Base-by-base conservation (phyloP, 2,888 invertebrate genomes). In the Trachelus troglodyta region DNA sequence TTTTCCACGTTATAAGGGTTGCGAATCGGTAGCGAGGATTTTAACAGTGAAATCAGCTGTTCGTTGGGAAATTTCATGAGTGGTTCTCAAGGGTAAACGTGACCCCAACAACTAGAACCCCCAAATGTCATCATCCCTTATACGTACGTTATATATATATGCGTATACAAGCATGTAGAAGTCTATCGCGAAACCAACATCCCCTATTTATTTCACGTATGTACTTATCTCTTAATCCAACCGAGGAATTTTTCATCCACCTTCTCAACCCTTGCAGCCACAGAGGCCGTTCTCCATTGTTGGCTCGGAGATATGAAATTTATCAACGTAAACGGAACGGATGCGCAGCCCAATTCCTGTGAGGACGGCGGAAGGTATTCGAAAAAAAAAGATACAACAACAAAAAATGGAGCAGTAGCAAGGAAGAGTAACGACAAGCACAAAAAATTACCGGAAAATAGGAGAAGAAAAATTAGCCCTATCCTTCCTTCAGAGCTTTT, bases 121-220 rank as follows among this genome's bases (percentile, higher is more conserved):
- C 56, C 23, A 23, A 23, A 23, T 23, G 56, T 56, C 56, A 56
- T 56, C 56, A 56, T 56, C 56, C 56, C 56, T 23, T 23, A 34
- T 12, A 23, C 74, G 71, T 75, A 75, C 77, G 69, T 74, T 23
- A 73, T 73, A 56, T 71, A 15, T 15, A 40, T 1, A 9, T 56
- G 34, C 75, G 34, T 40, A 4, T 12, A 33, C 12, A 37, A 37
- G 56, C 31, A 30, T 37, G 15, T 34, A 35, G 71, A 56, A 56
- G 56, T 56, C 23, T 23, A 23, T 56, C 56, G 56, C 56, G 23
- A 9, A 23, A 56, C 56, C 9, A 23, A 23, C 56, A 56, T 56
- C 56, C 23, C 23, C 23, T 56, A 56, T 56, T 56, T 56, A 56
- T 56, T 56, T 56, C 56, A 56, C 56, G 23, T 23, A 56, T 15